phyloP scores from a whole-genome alignment of 64 coral and sea anemone species.

The Catalaphyllia jardinei region DNA sequence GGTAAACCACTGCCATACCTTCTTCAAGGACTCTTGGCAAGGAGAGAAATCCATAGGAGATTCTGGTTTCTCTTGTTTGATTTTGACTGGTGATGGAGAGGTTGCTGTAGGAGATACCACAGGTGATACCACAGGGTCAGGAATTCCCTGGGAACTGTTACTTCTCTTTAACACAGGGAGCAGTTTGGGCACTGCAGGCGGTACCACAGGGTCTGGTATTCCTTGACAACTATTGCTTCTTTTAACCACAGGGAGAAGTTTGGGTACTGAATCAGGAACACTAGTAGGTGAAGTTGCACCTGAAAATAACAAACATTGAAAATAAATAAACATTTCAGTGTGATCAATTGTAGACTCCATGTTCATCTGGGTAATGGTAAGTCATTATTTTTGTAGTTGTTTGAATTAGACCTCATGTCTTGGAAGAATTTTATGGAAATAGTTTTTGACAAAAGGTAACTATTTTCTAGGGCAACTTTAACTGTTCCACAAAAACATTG shows the following conservation, averaged over 20 bases:
- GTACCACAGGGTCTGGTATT: not conserved
- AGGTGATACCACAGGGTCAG: conserved; percentile 39
- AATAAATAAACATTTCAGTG: not conserved
- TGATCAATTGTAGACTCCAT: too few species aligned
- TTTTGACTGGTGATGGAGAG: conserved; percentile 31
- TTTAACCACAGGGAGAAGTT: conserved; percentile 39
- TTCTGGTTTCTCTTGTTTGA: conserved; percentile 80
- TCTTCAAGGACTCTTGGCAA: conserved; percentile 55
- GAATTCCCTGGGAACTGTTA: conserved; percentile 53
- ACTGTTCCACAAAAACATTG: too few species aligned
- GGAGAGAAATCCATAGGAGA: conserved; percentile 35
- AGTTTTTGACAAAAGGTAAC: too few species aligned
- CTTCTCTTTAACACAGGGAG: conserved; percentile 62
- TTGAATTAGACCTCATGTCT: too few species aligned
- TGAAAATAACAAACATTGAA: not conserved
- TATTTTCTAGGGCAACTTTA: too few species aligned
- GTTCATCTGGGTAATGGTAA: too few species aligned
- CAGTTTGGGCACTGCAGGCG: conserved; percentile 34
- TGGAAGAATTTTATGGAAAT: too few species aligned
- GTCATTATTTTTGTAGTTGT: too few species aligned
- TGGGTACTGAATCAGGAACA: conserved; percentile 23
- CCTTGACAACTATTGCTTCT: conserved; percentile 68
- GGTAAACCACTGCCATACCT: conserved; percentile 42
- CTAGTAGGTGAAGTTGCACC: conserved; percentile 14
- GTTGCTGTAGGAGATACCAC: conserved; percentile 22